Base-by-base conservation (phyloP, 2,888 invertebrate species). In the Priocnemis perturbator region DNA sequence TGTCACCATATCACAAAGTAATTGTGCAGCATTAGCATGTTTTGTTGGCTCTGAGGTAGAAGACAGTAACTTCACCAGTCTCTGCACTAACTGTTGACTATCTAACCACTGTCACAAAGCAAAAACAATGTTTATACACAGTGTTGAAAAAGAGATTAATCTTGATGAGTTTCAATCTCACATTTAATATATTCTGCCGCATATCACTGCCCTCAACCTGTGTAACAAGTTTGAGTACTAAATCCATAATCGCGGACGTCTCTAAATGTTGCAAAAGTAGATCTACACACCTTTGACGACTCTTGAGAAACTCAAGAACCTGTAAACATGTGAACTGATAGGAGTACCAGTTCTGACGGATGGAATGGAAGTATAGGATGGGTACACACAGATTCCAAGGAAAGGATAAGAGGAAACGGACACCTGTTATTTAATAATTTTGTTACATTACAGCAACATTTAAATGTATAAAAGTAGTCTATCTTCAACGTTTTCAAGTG, bases 221-320 rank as follows among this genome's bases (percentile, higher is more conserved):
- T 76, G 95, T 95, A 89, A 97, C 94, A 88, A 96, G 93, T 90
- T 96, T 95, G 85, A 94, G 91, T 88, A 97, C 93, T 83, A 97
- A 93, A 92, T 98, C 98, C 92, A 97, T 97, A 85, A 98, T 95
- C 83, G 98, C 97, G 23, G 98, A 98, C 59, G 97, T 98, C 85
- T 96, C 95, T 87, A 98, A 93, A 91, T 98, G 98, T 85, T 94
- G 93, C 87, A 98, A 91, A 88, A 98, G 92, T 89, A 95, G 93
- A 79, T 95, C 93, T 88, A 98, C 93, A 91, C 97, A 97, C 90
- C 95, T 95, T 82, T 95, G 94, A 88, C 95, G 94, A 73, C 93
- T 93, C 90, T 96, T 96, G 88, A 98, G 93, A 92, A 96, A 97
- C 90, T 97, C 96, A 91, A 98, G 92, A 88, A 97, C 95, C 91